Evolutionary conservation across 2,888 invertebrate genomes (phyloP), one percentile per base, ranked within the genome.

Genomic region (Callyntrura guangdongensis): DNA sequence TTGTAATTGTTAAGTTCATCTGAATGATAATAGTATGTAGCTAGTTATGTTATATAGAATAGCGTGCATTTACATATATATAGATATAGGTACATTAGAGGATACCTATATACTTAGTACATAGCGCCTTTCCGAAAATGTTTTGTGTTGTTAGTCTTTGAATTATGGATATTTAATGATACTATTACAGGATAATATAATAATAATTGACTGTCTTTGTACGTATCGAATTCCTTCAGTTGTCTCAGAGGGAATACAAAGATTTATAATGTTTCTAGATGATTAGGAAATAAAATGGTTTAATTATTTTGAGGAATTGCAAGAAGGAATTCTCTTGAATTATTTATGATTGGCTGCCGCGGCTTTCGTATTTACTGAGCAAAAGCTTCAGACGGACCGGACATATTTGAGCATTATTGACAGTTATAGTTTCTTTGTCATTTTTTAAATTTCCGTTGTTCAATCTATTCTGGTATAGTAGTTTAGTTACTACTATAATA

Each of bases 261-360:
- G 88, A 89, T 89, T 89, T 89, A 89, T 89, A 89, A 89, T 89
- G 88, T 89, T 89, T 89, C 59, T 81, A 89, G 82, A 89, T 69
- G 53, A 72, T 69, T 89, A 89, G 88, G 49, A 89, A 89, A 89
- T 89, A 89, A 79, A 89, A 87, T 89, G 82, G 83, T 89, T 89
- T 83, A 89, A 89, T 89, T 89, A 89, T 89, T 89, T 89, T 89
- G 74, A 89, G 82, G 87, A 49, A 9, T 20, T 47, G 47, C 9
- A 67, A 14, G 17, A 17, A 17, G 8, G 12, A 8, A 61, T 61
- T 8, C 61, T 53, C n/a, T 4, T 59, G 8, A 17, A 14, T 17
- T 17, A 59, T 59, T 8, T 59, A 3, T 59, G 8, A 59, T 59
- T 59, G 12, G 59, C 8, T 20, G 17, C 1, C 8, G 53, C 8